phyloP scores from a whole-genome alignment of 2,888 invertebrate species.

The Drosophila longiperda region DNA sequence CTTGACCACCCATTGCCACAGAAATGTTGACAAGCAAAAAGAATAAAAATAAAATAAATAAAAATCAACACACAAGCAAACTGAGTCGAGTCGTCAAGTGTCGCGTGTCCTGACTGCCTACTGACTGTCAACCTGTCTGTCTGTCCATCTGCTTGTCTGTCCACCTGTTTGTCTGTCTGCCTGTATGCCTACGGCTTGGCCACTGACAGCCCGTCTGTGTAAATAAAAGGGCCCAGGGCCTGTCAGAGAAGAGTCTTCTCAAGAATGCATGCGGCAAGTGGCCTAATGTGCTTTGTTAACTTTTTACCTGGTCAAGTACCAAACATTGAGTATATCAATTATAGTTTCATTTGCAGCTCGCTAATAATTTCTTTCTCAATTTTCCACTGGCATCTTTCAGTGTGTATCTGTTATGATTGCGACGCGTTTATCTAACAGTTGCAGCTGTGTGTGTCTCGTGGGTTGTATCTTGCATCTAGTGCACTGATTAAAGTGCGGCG shows the following conservation, averaged over 20 bases:
- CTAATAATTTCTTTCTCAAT: conserved; percentile 11
- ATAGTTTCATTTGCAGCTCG: not conserved
- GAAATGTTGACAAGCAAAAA: conserved; percentile 45
- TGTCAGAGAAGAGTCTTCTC: conserved; percentile 40
- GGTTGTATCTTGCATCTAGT: conserved; percentile 13
- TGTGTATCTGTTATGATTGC: conserved; percentile 23
- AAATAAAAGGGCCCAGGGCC: conserved; percentile 65
- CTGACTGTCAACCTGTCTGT: conserved; percentile 25
- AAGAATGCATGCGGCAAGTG: conserved; percentile 58
- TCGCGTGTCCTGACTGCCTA: conserved; percentile 68
- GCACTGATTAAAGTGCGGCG: conserved; percentile 37
- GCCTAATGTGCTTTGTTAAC: conserved; percentile 56
- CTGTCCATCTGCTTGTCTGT: conserved; percentile 8
- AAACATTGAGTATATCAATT: conserved; percentile 52
- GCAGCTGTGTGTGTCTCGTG: conserved; percentile 26
- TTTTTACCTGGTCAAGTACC: conserved; percentile 19
- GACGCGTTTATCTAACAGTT: conserved; percentile 36
- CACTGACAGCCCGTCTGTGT: conserved; percentile 69
- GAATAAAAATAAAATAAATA: conserved; percentile 11
- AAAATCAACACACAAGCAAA: conserved; percentile 11
- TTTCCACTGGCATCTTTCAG: conserved; percentile 9
- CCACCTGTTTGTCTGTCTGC: conserved; percentile 31
- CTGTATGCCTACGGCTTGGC: conserved; percentile 75
- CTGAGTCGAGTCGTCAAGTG: conserved; percentile 57
- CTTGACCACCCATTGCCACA: conserved; percentile 38